Evolutionary conservation across 2,113 vertebrate species (phyloP), one percentile per base, ranked within the genome.

Genomic region (Scolopax mira): DNA sequence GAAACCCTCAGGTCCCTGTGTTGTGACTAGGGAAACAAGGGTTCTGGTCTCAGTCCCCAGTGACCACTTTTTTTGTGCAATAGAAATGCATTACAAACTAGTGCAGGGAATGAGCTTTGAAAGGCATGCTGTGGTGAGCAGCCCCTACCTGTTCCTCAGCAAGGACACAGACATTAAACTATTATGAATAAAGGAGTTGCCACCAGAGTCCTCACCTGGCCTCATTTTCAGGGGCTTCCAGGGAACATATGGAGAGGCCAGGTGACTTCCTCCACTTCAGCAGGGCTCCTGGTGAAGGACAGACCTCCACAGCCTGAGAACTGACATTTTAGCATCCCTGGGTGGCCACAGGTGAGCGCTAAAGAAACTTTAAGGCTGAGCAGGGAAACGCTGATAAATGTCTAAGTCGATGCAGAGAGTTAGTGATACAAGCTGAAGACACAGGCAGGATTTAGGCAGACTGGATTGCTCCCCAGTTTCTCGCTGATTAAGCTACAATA

Each of bases 51-150:
- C 22, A 78, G 0, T 51, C 74, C 28, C 39, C 48, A 60, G 42
- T 4, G 13, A 52, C 1, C 7, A 10, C 31, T 18, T 73, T 49
- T 42, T 70, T 18, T 52, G 6, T 58, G 19, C 7, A 16, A 81
- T 12, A 70, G 5, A 80, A 78, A 60, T 31, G 16, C 39, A 64
- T n/a, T 6, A 41, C 22, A 84, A 87, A 42, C 6, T 27, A 27
- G 3, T 66, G 31, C 57, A 74, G 39, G 41, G 24, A 79, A 72
- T 3, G 37, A 44, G 12, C 30, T 41, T 21, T 66, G 62, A 85
- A 65, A 90, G 39, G 13, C 58, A 33, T 0, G 0, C 1, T 33
- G 46, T 15, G 41, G 77, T 9, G 9, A 66, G 49, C 31, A n/a
- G 41, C 12, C 28, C 18, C 37, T 54, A 52, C 4, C 2, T 12